Evolutionary conservation across 2,797 vertebrate species (phyloP), one percentile per base, ranked within the genome.

Genomic region (Dendrocincla fuliginosa): DNA sequence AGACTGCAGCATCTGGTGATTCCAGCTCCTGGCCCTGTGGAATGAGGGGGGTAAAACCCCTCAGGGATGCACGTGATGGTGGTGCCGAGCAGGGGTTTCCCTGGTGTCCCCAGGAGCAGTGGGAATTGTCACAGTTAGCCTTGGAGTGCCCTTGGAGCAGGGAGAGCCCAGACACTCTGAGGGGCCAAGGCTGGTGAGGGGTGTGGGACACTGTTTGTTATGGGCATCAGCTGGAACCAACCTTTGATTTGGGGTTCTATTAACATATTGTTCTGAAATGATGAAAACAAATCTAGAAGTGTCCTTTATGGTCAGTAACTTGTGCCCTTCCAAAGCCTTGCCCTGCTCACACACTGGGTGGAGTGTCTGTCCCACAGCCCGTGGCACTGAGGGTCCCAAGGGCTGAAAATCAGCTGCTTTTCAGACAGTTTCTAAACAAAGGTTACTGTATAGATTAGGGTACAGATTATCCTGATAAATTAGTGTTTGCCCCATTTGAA

Each of bases 391-490:
- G 3, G 7, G 20, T 17, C 55, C 50, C 47, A 32, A 20, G 42
- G 74, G 42, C 42, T 73, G 44, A 39, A 22, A 17, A 13, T 17
- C 64, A 55, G 11, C 25, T 37, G 52, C 27, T 61, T 32, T 56
- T 28, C 33, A 71, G 57, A 56, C 16, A 10, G 3, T 2, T 37
- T 75, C 33, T 37, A 13, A 22, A 23, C 18, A 16, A 37, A 64
- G 16, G 24, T 55, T 32, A 6, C 30, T 30, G 25, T 6, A 2
- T 20, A 24, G 57, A 44, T 92, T 4, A 12, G 11, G 13, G 10
- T 2, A 5, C 0, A 0, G 5, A 1, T 64, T 28, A 39, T 60
- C 47, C 25, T 9, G 13, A 22, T 24, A n/a, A 59, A 55, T 30
- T 5, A 63, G 22, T 18, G 6, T 25, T 53, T 42, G 39, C 41